Base-by-base conservation (phyloP, 2,888 invertebrate genomes). In the Gastrophysa polygoni region DNA sequence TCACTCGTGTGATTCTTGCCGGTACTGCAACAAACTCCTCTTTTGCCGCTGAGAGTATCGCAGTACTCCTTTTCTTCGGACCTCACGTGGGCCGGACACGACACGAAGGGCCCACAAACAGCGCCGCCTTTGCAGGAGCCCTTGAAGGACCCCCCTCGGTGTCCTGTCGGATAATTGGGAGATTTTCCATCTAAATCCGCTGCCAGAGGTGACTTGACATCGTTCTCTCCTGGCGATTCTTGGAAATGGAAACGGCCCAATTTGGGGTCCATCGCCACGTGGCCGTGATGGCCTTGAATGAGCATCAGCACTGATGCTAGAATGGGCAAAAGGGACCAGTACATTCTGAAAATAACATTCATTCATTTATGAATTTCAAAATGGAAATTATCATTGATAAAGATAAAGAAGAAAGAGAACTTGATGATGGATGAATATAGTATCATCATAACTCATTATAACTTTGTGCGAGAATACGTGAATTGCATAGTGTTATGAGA, bases 21-120 rank as follows among this genome's bases (percentile, higher is more conserved):
- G 2, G 88, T 88, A 56, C 82, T 82, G 72, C 90, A 90, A 73
- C 89, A 89, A 28, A 87, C 82, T 0, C 90, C 90, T 2, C 82
- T 73, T 8, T 77, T 71, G 0, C 83, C 83, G 0, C 77, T 75
- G 1, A 78, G 69, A 11, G 88, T 78, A 54, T 85, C 85, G 68
- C 89, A 90, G 44, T 70, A 69, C 2, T 82, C 79, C 44, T 71
- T 66, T 5, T 68, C 54, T 21, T 71, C 69, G 0, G 64, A 66
- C 43, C 75, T 70, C 3, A 89, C 77, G 74, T 88, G 88, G 0
- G 88, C 88, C 0, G 90, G 89, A 75, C 90, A 90, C 74, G 88
- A 87, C 18, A 90, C 84, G 66, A 83, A 85, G 0, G 88, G 86
- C 3, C 89, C 88, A 71, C 89, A 90, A 47, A 74, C 73, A 0